phyloP scores from a whole-genome alignment of 2,797 vertebrate genomes.

The Vultur gryphus region DNA sequence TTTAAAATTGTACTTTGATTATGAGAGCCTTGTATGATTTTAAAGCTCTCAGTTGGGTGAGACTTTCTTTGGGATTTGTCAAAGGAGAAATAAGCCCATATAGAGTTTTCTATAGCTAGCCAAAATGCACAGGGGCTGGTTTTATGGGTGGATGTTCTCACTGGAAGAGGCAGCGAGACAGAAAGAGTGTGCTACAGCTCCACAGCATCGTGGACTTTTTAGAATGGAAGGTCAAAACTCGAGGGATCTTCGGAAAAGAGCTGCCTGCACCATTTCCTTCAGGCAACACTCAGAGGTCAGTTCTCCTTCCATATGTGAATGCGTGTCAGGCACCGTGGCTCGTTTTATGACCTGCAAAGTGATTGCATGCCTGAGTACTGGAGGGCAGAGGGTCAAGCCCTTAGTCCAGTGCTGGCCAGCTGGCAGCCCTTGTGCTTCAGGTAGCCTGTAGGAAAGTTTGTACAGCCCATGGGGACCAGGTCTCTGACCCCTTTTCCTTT shows the following conservation, averaged over 20 bases:
- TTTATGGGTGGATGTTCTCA: background rate
- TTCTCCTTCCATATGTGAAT: background rate
- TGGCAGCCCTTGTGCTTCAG: background rate
- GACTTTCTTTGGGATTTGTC: background rate
- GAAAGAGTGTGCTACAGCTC: background rate
- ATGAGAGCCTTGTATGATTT: background rate
- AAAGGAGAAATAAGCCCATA: background rate
- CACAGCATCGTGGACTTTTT: background rate
- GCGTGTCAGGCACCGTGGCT: background rate
- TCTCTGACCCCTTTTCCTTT: background rate
- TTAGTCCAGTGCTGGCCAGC: background rate
- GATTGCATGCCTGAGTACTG: background rate
- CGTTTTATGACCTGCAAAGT: background rate
- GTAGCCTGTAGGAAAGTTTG: background rate
- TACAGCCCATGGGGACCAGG: background rate
- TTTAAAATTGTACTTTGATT: background rate
- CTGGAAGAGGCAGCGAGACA: background rate
- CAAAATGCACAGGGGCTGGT: background rate
- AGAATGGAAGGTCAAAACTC: background rate
- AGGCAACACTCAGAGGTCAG: background rate
- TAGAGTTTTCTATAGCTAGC: background rate
- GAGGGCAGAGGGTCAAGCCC: background rate
- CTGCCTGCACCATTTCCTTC: background rate
- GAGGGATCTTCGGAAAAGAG: background rate
- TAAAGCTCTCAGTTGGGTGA: background rate